Evolutionary conservation across 1,140 invertebrate genomes (phyloP), one percentile per base, ranked within the genome.

Genomic region (Coenobita brevimanus): DNA sequence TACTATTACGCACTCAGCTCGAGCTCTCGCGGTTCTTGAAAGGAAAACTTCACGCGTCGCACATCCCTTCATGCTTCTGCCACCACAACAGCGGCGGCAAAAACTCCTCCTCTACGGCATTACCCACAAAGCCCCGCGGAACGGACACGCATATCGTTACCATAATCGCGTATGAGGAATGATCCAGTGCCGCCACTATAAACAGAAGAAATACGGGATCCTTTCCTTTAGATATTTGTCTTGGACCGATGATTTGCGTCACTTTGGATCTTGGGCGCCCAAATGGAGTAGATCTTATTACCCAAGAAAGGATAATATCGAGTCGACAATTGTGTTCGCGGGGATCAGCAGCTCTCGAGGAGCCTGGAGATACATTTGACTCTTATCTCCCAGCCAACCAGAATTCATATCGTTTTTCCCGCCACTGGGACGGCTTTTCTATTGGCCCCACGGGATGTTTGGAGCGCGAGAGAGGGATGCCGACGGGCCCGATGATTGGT

Each of bases 221-320:
- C 43, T 64, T 81, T 87, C 84, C 84, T 81, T 38, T 71, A 57
- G 81, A 80, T 87, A 80, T 87, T 87, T 87, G 84, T 87, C 84
- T 87, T 87, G 84, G 84, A 41, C 84, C 84, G 84, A 87, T 87
- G 84, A 87, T 87, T 87, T 87, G 84, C 84, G 84, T 87, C 84
- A 87, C 84, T 87, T 81, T 71, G 84, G 84, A 73, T 87, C 84
- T 87, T 81, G 64, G 84, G 76, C 84, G 64, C 62, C 84, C 84
- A 87, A 87, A 87, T 87, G 84, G 84, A 87, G 84, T 79, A 87
- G 84, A 87, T 87, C 84, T 87, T 87, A 87, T 87, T 87, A 87
- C 84, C 84, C 76, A 87, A 46, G 76, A 81, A 87, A 81, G 84
- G 84, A 87, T 87, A 87, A 87, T 80, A 87, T 80, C 76, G 84